A percentile compares a stretch with the other conserved stretches of the same genome.
Evolutionary conservation across 2,888 invertebrate species (phyloP).

Genomic region (Pachydiplax longipennis): DNA sequence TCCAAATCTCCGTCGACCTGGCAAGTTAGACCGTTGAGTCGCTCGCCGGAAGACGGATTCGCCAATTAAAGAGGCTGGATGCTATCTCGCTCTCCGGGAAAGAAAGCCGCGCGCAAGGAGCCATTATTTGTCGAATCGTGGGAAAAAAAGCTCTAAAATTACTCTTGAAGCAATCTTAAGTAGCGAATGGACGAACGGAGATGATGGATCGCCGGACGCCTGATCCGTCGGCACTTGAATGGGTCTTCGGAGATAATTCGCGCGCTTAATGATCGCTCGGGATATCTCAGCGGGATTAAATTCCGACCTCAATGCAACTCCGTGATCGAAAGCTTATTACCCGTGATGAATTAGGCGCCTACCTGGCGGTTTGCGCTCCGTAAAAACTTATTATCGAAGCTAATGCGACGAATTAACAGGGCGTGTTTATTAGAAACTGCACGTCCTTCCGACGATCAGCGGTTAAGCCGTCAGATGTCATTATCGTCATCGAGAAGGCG

Average conservation of each 20-base stretch:
- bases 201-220: not conserved
- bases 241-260: not conserved
- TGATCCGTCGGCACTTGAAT: not conserved
- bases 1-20: not conserved
- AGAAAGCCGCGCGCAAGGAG: not conserved
- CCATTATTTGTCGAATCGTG: not conserved
- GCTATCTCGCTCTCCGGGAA: not conserved
- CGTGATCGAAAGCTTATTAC: too few relatives aligned
- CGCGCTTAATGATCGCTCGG: not conserved
- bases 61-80: slow-evolving; percentile 31
- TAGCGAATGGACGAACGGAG: not conserved
- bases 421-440: too few relatives aligned
- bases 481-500: too few relatives aligned
- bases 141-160: not conserved
- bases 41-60: not conserved
- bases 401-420: too few relatives aligned
- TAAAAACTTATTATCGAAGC: too few relatives aligned
- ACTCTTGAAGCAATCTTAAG: not conserved
- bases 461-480: too few relatives aligned
- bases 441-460: too few relatives aligned
- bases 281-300: too few relatives aligned
- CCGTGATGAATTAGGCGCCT: too few relatives aligned
- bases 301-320: too few relatives aligned
- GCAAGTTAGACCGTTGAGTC: not conserved
- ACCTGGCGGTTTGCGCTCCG: too few relatives aligned